Percentiles rank a stretch among this genome's conserved stretches.
phyloP scores from a whole-genome alignment of 2,888 invertebrate species.

The Conops quadrifasciatus region DNA sequence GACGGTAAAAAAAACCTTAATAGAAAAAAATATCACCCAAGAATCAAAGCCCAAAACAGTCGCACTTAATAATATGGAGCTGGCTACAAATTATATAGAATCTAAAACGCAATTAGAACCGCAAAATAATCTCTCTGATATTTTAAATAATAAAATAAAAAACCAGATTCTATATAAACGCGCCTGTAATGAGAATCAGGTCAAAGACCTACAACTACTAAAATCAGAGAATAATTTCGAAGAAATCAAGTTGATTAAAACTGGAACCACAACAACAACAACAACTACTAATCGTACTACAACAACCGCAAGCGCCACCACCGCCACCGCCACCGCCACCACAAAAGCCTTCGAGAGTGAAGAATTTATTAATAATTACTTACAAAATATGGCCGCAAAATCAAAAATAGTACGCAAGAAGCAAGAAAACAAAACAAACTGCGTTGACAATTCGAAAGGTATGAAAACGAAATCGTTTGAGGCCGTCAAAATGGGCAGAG shows the following conservation, averaged over 20 bases:
- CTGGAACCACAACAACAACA: not conserved
- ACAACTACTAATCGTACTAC: no score
- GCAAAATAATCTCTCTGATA: conserved; percentile 59
- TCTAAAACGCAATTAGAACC: conserved; percentile 49
- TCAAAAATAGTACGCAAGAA: conserved; percentile 54
- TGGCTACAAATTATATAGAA: conserved; percentile 48
- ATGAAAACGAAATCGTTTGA: not conserved
- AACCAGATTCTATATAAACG: conserved; percentile 35
- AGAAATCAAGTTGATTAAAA: conserved; percentile 34
- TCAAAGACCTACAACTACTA: conserved; percentile 42
- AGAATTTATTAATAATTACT: conserved; percentile 61
- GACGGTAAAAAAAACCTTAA: no score
- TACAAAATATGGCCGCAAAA: conserved; percentile 54
- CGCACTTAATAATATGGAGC: conserved; percentile 51
- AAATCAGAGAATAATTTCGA: conserved; percentile 54
- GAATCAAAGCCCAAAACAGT: conserved; percentile 11
- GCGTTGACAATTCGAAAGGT: conserved; percentile 34
- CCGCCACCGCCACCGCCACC: not conserved
- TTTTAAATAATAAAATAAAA: conserved; percentile 44
- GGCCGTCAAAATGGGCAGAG: conserved; percentile 37
- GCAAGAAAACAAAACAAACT: conserved; percentile 55
- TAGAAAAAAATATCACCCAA: no score
- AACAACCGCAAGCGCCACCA: no score
- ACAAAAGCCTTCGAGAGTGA: conserved; percentile 48
- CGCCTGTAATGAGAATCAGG: conserved; percentile 44